Base-by-base conservation (phyloP, 2,888 invertebrate species). In the Pseudococcus longispinus region DNA sequence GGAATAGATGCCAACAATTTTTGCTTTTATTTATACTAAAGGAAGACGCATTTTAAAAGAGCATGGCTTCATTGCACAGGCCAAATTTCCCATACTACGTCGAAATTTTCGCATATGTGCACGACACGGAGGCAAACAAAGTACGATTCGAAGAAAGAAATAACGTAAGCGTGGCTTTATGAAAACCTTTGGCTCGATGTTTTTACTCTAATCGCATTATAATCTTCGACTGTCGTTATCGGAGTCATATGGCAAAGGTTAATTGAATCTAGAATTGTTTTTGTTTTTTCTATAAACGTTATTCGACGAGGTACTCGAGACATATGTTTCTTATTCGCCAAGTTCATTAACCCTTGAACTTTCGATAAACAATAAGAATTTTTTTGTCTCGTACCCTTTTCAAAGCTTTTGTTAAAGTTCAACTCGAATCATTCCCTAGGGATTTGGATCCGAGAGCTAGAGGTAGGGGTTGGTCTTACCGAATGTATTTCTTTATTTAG, bases 231-330 rank as follows among this genome's bases (percentile, higher is more conserved):
- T 70, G 70, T 70, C 70, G 15, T 70, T 70, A 70, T 70, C 70
- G 70, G 29, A 70, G 70, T 29, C 29, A 70, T 23, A 60, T 70
- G 70, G 70, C 70, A 70, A 70, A 70, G 70, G 70, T 70, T 29
- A 70, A 70, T 70, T 70, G 70, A 70, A 70, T 70, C 70, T 70
- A 70, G 70, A 70, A 70, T 70, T 70, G 70, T 70, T 70, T 26
- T 70, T 70, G 18, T 60, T 60, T 60, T 60, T 20, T 60, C 20
- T 11, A 60, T 15, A 70, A 26, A 70, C 70, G 29, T 29, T 29
- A 26, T 29, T 29, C 70, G n/a, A 29, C 70, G n/a, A 29, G 20
- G 26, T 70, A 15, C 15, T 70, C 18, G 15, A 70, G 11, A 70
- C 5, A 70, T 18, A 70, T 18, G 29, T 70, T 70, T 29, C 60